Percentiles rank a stretch among this genome's conserved stretches.
Conservation (phyloP, 2,113 vertebrate genomes). For the Dryoscopus gambensis region DNA sequence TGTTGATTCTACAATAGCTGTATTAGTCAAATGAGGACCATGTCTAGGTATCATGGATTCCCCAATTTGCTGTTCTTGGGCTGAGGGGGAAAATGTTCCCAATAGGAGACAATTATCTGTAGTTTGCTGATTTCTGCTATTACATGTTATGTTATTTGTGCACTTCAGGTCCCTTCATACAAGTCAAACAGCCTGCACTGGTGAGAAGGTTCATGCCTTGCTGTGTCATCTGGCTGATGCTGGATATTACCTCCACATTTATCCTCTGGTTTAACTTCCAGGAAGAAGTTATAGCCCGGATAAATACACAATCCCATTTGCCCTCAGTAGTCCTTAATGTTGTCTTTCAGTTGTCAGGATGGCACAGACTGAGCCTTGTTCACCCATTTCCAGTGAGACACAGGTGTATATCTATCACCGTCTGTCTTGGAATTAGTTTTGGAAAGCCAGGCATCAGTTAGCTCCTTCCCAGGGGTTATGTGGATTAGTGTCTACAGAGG, state of each 20-base stretch:
- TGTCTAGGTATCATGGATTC: not conserved
- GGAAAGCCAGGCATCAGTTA: not conserved
- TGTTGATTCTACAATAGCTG: not conserved
- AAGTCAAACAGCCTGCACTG: not conserved
- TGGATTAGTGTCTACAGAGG: not conserved
- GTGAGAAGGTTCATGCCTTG: not conserved
- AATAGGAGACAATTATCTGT: not conserved
- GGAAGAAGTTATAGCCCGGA: not conserved
- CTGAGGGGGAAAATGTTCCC: not conserved
- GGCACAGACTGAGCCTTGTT: not conserved
- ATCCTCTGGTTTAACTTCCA: not conserved
- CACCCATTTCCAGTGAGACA: not conserved
- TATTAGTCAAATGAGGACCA: not conserved
- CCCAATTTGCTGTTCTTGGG: not conserved
- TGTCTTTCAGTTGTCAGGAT: not conserved
- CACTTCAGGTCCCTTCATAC: not conserved
- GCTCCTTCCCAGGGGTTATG: not conserved
- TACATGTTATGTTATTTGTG: not conserved
- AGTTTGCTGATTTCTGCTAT: not conserved
- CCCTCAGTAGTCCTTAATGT: not conserved
- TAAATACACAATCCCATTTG: not conserved
- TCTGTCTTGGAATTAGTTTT: not conserved
- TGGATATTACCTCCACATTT: not conserved
- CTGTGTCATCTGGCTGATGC: not conserved
- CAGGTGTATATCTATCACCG: not conserved